Evolutionary conservation across 2,888 invertebrate genomes (phyloP), one percentile per base, ranked within the genome.

Genomic region (Drepanosiphum platanoidis): DNA sequence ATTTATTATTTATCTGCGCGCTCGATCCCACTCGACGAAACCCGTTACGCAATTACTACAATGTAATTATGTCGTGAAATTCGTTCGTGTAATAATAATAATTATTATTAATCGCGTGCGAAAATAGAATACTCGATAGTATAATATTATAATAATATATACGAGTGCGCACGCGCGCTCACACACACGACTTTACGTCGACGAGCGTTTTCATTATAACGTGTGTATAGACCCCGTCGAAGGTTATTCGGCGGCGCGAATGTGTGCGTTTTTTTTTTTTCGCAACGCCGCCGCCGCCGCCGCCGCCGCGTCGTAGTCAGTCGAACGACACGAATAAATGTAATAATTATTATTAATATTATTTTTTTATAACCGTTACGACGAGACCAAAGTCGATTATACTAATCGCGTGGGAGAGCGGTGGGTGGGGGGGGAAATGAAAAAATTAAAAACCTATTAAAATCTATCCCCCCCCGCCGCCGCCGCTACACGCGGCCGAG

Each of bases 331-430:
- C 78, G 42, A 61, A 27, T 42, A 36, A 77, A 36, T n/a, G 75
- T 58, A 75, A 74, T 74, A 22, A 74, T 75, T 75, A 34, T 75
- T 68, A 34, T 64, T 68, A 74, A 46, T 32, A 74, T 75, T 75
- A 34, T 75, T 68, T 68, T 64, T 68, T 32, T 7, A 68, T 34
- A 68, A 68, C 68, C 18, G 34, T 34, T 34, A 27, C 13, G n/a
- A 34, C 68, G 68, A 8, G 61, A n/a, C n/a, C 13, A 27, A 27
- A 61, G 22, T 8, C 22, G 9, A 64, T 64, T 13, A 3, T 64
- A 13, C 27, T 9, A 64, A 30, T 64, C 64, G 64, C n/a, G n/a
- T n/a, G n/a, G n/a, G n/a, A n/a, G n/a, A n/a, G n/a, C n/a, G n/a
- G n/a, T n/a, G n/a, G n/a, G n/a, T n/a, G n/a, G n/a, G n/a, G n/a